These are phyloP conservation scores for Paratrypauchen microcephalus DNA, from an alignment of 2,797 vertebrate species.

Conservation along the genomic window DNA sequence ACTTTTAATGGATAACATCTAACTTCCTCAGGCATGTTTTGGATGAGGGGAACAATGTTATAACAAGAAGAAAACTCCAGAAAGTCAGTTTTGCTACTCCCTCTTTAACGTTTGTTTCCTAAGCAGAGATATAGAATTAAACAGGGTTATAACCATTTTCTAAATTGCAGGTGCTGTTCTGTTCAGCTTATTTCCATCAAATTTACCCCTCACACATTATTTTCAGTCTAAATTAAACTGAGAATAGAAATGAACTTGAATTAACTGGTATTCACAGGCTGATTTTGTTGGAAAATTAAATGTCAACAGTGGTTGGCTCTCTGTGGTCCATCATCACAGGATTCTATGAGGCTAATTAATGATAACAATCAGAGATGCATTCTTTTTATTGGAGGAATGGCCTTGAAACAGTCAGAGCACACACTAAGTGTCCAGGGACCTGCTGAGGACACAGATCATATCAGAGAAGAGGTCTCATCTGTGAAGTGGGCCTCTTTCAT, in stretches of 20 bases:
- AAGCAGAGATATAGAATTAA: too few relatives aligned
- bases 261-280: background rate
- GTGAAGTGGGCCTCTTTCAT: background rate
- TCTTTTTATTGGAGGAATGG: slow-evolving; percentile 5
- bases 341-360: slow-evolving; percentile 24
- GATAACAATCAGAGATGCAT: slow-evolving; percentile 9
- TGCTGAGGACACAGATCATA: slow-evolving; percentile 17
- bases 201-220: background rate
- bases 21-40: too few relatives aligned
- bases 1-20: too few relatives aligned
- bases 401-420: background rate
- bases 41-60: too few relatives aligned
- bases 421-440: background rate
- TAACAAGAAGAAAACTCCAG: too few relatives aligned
- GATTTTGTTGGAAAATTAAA: slow-evolving; percentile 1
- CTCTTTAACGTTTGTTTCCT: too few relatives aligned
- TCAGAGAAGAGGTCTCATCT: slow-evolving; percentile 6
- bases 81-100: too few relatives aligned
- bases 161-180: too few relatives aligned
- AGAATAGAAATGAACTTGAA: background rate
- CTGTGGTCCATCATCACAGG: slow-evolving; percentile 1
- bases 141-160: too few relatives aligned
- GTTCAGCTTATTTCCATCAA: too few relatives aligned
- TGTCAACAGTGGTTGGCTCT: background rate
- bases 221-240: slow-evolving; percentile 2